Base-by-base conservation (phyloP, 2,797 vertebrate species). In the Pelodytes ibericus region DNA sequence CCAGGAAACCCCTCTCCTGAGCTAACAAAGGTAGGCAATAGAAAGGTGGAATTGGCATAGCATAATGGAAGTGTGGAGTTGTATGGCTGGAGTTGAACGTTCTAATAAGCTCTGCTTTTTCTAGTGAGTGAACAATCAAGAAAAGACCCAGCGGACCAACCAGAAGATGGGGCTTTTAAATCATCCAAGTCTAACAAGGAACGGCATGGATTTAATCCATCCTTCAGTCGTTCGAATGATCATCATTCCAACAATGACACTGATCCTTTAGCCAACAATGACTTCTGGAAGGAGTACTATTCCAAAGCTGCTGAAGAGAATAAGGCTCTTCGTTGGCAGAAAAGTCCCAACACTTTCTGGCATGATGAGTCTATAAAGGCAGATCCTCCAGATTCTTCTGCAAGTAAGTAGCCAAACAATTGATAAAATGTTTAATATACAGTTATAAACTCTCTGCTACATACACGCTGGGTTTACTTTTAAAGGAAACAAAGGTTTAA, bases 211-310 rank as follows among this genome's bases (percentile, higher is more conserved):
- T 87, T 96, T 79, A 95, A 97, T 87, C 96, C 96, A 90, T 95
- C 96, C 69, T 92, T 96, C 15, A 97, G 95, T 84, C 88, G 96
- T 44, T 94, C 97, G 74, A 91, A 79, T 24, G 94, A 95, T 75
- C 78, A 74, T 18, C 47, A 58, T 62, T 57, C 79, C 29, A 73
- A 9, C 7, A 44, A 0, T 0, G 27, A 56, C 0, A 0, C 78
- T 27, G 75, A 81, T 2, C 65, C 41, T 33, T 86, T 86, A 31
- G 86, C 87, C 4, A 73, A n/a, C 72, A 82, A 62, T 80, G 84
- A 84, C 22, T 88, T 77, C 83, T 92, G 87, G 93, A 88, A 57
- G n/a, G 83, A 26, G 30, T 16, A 82, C 15, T 84, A 27, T 22
- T 53, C 83, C 71, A 68, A 81, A 16, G 85, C 80, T 6, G 61